Evolutionary conservation across 2,888 invertebrate genomes (phyloP).

Genomic region (Lymantria monacha): DNA sequence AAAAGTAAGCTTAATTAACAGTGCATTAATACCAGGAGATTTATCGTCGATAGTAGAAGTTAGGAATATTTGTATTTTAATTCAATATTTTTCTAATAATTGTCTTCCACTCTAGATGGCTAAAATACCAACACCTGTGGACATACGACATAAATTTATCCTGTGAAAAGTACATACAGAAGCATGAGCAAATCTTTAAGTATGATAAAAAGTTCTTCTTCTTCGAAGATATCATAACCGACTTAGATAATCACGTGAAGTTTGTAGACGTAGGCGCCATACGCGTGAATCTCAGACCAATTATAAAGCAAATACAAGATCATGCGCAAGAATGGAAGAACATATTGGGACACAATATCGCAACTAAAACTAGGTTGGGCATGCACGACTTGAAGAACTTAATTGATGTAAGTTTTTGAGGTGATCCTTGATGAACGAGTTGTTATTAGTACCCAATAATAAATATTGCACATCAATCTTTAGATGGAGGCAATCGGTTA

Average conservation of each 20-base stretch:
- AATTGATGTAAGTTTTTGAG: conserved; percentile 85
- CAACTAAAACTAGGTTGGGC: conserved; percentile 84
- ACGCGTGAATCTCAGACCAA: conserved; percentile 87
- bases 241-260: conserved; percentile 81
- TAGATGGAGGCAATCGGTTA: too few species aligned
- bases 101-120: conserved; percentile 80
- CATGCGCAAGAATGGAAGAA: conserved; percentile 92
- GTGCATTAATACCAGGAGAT: too few species aligned
- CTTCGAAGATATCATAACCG: conserved; percentile 88
- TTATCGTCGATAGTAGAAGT: too few species aligned
- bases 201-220: conserved; percentile 94
- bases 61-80: too few species aligned
- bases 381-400: conserved; percentile 86
- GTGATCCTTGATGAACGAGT: not conserved
- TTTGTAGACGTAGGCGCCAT: conserved; percentile 86
- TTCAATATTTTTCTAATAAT: not conserved
- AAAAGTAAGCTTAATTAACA: too few species aligned
- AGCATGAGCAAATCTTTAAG: conserved; percentile 74
- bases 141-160: conserved; percentile 87
- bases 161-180: conserved; percentile 89
- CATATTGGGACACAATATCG: conserved; percentile 86
- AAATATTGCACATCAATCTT: too few species aligned
- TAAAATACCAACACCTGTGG: conserved; percentile 89
- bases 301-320: conserved; percentile 84
- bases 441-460: conserved; percentile 1